phyloP scores from a whole-genome alignment of 2,113 vertebrate genomes.

The Dinomys branickii region DNA sequence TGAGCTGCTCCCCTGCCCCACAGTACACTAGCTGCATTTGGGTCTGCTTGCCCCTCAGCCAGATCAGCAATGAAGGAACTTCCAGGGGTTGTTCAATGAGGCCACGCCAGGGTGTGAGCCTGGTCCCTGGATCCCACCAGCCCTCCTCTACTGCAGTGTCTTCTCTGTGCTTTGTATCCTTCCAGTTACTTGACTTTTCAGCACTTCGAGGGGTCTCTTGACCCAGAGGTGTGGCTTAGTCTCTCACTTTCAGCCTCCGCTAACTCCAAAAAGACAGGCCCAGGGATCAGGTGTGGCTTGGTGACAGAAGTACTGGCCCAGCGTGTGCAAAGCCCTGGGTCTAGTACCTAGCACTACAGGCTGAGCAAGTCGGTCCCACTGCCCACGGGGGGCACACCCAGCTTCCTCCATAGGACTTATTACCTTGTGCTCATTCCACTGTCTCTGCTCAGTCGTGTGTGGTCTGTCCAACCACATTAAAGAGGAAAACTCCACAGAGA shows the following conservation, averaged over 20 bases:
- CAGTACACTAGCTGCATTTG: background rate
- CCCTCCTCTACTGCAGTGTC: rapidly evolving
- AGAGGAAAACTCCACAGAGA: background rate
- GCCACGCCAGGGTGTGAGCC: rapidly evolving
- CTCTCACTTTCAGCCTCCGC: background rate
- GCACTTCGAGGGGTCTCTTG: rapidly evolving
- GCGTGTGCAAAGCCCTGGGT: background rate
- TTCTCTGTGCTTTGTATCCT: background rate
- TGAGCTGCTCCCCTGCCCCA: background rate
- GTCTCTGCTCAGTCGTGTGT: no score
- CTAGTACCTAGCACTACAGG: no score
- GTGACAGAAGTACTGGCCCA: no score
- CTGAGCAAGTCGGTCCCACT: no score
- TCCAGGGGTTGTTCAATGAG: rapidly evolving
- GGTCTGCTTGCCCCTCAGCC: background rate
- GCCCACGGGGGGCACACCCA: rapidly evolving
- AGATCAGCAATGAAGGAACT: rapidly evolving
- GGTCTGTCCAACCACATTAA: no score
- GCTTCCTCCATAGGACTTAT: background rate
- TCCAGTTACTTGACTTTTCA: no score
- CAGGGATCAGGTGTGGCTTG: background rate
- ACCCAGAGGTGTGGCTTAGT: background rate
- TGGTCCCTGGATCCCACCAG: background rate
- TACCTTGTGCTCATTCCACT: rapidly evolving
- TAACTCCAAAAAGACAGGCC: background rate